phyloP scores from a whole-genome alignment of 1,140 invertebrate species.

The Hirudo medicinalis region DNA sequence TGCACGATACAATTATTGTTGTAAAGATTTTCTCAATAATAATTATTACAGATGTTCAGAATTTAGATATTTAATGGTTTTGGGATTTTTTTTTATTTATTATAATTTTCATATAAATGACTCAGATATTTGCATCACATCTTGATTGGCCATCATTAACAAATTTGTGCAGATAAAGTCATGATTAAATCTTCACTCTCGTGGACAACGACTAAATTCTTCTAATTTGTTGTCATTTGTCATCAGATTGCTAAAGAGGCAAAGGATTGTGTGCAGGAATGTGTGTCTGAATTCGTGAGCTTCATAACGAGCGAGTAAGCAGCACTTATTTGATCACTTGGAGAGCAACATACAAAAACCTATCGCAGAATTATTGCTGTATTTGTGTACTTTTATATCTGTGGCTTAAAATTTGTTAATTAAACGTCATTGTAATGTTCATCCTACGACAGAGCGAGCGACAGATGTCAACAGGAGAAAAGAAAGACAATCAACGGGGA shows the following conservation, averaged over 20 bases:
- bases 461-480: constrained; percentile 91
- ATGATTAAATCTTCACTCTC: too few species aligned
- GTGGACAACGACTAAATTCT: too few species aligned
- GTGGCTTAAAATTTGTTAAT: too few species aligned
- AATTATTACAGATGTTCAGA: too few species aligned
- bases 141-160: too few species aligned
- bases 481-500: constrained; percentile 97
- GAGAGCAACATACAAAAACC: background rate
- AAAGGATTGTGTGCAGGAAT: constrained; percentile 97
- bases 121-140: background rate
- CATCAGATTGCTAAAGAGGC: constrained; percentile 93
- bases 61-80: background rate
- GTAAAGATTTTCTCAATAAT: too few species aligned
- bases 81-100: constrained; percentile 7
- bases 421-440: background rate
- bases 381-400: too few species aligned
- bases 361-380: too few species aligned
- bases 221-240: background rate
- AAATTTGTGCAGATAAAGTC: too few species aligned
- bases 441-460: constrained; percentile 55
- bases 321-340: background rate
- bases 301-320: constrained; percentile 86
- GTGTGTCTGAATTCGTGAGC: constrained; percentile 97
- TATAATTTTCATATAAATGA: constrained; percentile 13
- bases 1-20: too few species aligned